phyloP scores from a whole-genome alignment of 1,140 invertebrate species.

The Cylas formicarius region DNA sequence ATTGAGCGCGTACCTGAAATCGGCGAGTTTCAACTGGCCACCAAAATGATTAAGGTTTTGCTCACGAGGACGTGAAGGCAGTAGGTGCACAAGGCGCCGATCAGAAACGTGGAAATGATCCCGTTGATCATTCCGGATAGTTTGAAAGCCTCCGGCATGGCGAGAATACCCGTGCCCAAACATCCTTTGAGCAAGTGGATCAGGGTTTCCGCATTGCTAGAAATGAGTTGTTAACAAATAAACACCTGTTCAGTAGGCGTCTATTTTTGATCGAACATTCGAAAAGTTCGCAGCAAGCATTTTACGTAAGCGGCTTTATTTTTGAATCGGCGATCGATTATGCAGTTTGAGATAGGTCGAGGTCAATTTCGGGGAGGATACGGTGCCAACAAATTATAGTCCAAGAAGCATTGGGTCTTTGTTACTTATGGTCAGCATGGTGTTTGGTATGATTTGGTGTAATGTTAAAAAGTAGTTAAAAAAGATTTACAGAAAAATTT shows the following conservation, averaged over 20 bases:
- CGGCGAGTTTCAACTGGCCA: not conserved
- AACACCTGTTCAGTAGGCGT: too few relatives aligned
- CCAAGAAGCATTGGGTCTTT: too few relatives aligned
- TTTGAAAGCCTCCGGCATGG: constrained; percentile 66
- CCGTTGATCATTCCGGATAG: constrained; percentile 62
- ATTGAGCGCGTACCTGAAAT: constrained; percentile 38
- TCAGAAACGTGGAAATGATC: constrained; percentile 50
- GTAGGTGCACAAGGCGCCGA: constrained; percentile 60
- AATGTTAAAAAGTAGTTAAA: too few relatives aligned
- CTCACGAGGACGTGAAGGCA: constrained; percentile 63
- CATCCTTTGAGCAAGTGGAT: constrained; percentile 62
- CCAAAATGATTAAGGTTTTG: not conserved
- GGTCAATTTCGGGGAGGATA: too few relatives aligned
- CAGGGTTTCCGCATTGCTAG: constrained; percentile 55
- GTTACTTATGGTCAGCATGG: too few relatives aligned
- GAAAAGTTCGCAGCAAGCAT: not conserved
- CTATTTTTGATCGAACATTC: constrained; percentile 1
- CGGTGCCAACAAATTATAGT: too few relatives aligned
- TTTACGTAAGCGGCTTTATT: not conserved
- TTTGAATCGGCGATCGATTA: too few relatives aligned
- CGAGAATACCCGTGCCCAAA: constrained; percentile 67
- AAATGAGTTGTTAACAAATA: constrained; percentile 22
- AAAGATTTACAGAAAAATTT: too few relatives aligned
- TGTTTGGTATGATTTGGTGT: too few relatives aligned
- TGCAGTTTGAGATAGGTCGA: not conserved